A percentile compares a stretch with the other conserved stretches of the same genome.
Evolutionary conservation across 2,888 invertebrate genomes (phyloP).

Genomic region (Temnothorax rugatulus): DNA sequence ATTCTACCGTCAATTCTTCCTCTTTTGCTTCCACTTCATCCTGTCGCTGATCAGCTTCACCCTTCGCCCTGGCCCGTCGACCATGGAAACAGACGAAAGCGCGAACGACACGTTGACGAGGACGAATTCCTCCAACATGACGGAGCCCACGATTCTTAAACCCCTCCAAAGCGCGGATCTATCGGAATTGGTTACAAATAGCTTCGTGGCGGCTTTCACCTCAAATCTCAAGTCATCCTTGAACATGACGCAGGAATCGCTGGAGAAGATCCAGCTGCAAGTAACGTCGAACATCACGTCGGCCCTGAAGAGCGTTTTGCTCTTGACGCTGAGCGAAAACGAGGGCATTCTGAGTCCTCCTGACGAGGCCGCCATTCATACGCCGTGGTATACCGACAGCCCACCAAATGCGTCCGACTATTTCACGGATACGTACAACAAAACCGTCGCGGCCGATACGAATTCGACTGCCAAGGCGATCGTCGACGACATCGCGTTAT

Average conservation of each 20-base stretch:
- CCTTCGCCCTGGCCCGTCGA: conserved; percentile 93
- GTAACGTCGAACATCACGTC: conserved; percentile 78
- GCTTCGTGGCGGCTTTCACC: conserved; percentile 76
- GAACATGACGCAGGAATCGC: conserved; percentile 70
- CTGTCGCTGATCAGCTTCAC: conserved; percentile 96
- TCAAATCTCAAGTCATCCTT: conserved; percentile 71
- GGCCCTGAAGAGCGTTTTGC: conserved; percentile 72
- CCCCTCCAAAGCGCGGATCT: conserved; percentile 64
- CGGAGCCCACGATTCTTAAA: conserved; percentile 68
- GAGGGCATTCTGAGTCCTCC: conserved; percentile 21
- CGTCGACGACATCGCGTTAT: background rate
- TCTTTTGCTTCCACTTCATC: conserved; percentile 96
- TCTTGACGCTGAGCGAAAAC: conserved; percentile 25
- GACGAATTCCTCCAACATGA: conserved; percentile 60
- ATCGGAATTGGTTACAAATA: conserved; percentile 75
- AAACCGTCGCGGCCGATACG: background rate
- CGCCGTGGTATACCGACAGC: background rate
- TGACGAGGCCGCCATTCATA: background rate
- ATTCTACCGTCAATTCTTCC: conserved; percentile 96
- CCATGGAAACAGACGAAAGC: background rate
- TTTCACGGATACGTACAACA: conserved; percentile 14
- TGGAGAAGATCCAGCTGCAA: conserved; percentile 76
- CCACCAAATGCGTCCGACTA: conserved; percentile 14
- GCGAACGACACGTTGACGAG: conserved; percentile 43
- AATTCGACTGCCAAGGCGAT: conserved; percentile 37